phyloP scores from a whole-genome alignment of 92 coral and sea anemone genomes.

The Isaurus tuberculatus region DNA sequence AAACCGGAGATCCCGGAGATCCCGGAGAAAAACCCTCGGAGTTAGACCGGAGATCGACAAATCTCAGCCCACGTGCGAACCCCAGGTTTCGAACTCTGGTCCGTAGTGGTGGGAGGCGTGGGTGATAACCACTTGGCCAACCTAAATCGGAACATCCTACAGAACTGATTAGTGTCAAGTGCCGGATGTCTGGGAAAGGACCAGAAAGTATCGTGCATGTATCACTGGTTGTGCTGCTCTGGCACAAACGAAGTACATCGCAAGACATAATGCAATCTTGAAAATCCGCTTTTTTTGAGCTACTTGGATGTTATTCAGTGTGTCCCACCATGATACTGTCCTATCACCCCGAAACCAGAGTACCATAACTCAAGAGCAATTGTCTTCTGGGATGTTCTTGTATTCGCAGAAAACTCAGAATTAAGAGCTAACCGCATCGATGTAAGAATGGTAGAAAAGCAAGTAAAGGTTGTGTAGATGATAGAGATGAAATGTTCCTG shows the following conservation, averaged over 20 bases:
- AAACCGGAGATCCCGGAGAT: too few relatives aligned
- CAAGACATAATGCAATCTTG: background rate
- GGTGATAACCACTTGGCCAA: too few relatives aligned
- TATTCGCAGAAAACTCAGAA: too few relatives aligned
- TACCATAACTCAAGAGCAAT: background rate
- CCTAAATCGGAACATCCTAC: background rate
- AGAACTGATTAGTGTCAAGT: slow-evolving; percentile 10
- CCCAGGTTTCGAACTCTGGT: too few relatives aligned
- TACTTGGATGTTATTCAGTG: background rate
- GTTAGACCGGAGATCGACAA: too few relatives aligned
- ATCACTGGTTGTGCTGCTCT: slow-evolving; percentile 15
- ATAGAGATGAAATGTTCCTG: background rate
- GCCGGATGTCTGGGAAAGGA: slow-evolving; percentile 9
- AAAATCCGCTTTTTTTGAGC: background rate
- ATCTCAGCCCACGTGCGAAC: too few relatives aligned
- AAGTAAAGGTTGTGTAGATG: background rate
- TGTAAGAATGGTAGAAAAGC: background rate
- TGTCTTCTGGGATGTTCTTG: background rate
- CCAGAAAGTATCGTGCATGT: slow-evolving; percentile 30
- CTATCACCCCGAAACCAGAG: background rate
- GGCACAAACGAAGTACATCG: slow-evolving; percentile 9
- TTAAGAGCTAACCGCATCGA: background rate
- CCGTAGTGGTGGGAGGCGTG: too few relatives aligned
- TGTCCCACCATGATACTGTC: background rate
- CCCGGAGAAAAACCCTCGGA: too few relatives aligned